These are phyloP conservation scores for Adelges cooleyi DNA, from an alignment of 1,140 invertebrate genomes.

Conservation along the genomic window DNA sequence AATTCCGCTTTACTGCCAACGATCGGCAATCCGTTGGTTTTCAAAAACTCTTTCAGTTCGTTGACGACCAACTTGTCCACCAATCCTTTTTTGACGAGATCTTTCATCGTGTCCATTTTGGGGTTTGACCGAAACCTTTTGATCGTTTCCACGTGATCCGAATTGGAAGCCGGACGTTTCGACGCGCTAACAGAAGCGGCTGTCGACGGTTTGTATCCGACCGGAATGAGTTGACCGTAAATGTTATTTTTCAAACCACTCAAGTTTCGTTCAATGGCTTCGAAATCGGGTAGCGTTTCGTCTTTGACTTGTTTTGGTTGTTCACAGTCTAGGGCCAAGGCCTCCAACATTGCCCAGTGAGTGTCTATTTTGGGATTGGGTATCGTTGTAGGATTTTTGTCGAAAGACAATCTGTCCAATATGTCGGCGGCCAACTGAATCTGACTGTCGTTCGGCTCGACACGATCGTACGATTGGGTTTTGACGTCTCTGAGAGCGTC, in stretches of 20 bases:
- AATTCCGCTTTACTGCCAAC: no score
- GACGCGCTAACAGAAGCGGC: background rate
- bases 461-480: background rate
- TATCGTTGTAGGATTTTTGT: conserved; percentile 6
- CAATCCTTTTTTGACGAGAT: no score
- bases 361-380: conserved; percentile 22
- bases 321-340: conserved; percentile 13
- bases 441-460: background rate
- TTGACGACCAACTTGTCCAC: no score
- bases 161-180: background rate
- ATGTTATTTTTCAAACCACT: conserved; percentile 7
- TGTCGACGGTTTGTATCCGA: background rate
- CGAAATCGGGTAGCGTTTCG: conserved; percentile 10
- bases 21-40: no score
- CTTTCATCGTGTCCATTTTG: no score
- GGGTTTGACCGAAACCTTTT: no score
- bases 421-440: background rate
- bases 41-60: no score
- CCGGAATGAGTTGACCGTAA: background rate
- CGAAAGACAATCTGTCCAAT: background rate
- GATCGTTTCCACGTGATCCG: background rate
- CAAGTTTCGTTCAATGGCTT: conserved; percentile 5
- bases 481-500: conserved; percentile 10
- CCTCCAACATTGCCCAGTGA: conserved; percentile 28
- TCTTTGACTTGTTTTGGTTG: background rate